Base-by-base conservation (phyloP, 2,797 vertebrate species). In the Alectoris magna region DNA sequence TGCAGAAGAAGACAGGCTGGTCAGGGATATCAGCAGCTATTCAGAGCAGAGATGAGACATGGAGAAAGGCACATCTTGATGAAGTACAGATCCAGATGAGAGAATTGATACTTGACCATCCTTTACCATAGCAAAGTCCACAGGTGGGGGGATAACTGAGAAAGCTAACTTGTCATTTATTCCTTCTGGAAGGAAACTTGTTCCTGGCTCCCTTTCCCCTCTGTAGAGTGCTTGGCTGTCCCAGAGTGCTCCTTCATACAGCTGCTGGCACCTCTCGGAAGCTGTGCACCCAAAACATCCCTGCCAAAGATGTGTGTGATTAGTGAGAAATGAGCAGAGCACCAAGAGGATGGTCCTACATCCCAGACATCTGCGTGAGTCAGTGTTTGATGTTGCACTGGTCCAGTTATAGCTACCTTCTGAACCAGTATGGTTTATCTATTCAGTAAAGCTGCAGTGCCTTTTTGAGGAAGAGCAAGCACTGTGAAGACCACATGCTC, bases 381-480 rank as follows among this genome's bases (percentile, higher is more conserved):
- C 48, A 26, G 27, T 69, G 39, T 13, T 83, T 77, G 44, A 55
- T 55, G 19, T 64, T 72, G 68, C 48, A 68, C 9, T 34, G 38
- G 18, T 38, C 38, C 8, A n/a, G 9, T 31, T 56, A 31, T 41
- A 22, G 5, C n/a, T 79, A 11, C 92, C 29, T 17, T 14, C 72
- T 82, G 39, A 80, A 75, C 7, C 1, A 3, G 24, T 48, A 41
- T 21, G 11, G 6, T 70, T 86, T 24, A 31, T 26, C 43, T 51
- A 4, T 43, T 73, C 11, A 5, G 23, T 38, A 49, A 34, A 5
- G 10, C 31, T 4, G 1, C 9, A 0, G 9, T 73, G 38, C 8
- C 6, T 6, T 77, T 87, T 79, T 49, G 73, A 87, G 51, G 46
- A 69, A 51, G 18, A 63, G 8, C 64, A 14, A 76, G 23, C 11